Conservation (phyloP, 2,888 invertebrate species). For the Augochlorella aurata region DNA sequence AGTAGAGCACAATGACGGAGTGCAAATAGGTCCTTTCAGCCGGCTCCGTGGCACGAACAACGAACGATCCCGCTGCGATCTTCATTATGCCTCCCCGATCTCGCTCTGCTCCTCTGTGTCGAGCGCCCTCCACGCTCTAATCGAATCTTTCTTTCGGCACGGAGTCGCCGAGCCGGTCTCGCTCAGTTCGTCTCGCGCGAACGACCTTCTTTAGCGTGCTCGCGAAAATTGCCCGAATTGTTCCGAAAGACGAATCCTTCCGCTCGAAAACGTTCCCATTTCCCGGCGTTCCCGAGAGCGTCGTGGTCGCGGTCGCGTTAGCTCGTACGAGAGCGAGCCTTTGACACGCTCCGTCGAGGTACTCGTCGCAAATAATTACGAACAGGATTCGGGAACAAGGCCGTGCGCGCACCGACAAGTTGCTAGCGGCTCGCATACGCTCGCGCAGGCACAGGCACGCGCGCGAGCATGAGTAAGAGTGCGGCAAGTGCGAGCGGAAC, state of each 20-base stretch:
- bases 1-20: slow-evolving; percentile 61
- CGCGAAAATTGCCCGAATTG: slow-evolving; percentile 12
- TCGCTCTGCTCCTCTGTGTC: slow-evolving; percentile 27
- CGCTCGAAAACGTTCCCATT: slow-evolving; percentile 15
- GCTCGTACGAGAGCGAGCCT: neutral
- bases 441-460: slow-evolving; percentile 26
- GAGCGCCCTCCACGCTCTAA: slow-evolving; percentile 48
- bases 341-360: slow-evolving; percentile 34
- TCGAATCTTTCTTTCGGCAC: slow-evolving; percentile 50
- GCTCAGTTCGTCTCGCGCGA: slow-evolving; percentile 42
- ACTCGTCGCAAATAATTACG: slow-evolving; percentile 66
- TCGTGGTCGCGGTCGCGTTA: too few relatives aligned
- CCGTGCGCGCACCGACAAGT: slow-evolving; percentile 32
- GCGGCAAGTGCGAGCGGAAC: slow-evolving; percentile 15
- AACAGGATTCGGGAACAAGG: slow-evolving; percentile 56
- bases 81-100: slow-evolving; percentile 61
- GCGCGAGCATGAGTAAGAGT: neutral
- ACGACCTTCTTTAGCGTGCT: slow-evolving; percentile 9
- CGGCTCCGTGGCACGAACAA: slow-evolving; percentile 50
- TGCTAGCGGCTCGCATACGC: slow-evolving; percentile 30
- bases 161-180: neutral
- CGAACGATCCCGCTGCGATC: slow-evolving; percentile 66
- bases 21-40: slow-evolving; percentile 64
- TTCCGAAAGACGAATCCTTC: slow-evolving; percentile 39
- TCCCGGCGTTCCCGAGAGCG: slow-evolving; percentile 1